Base-by-base conservation (phyloP, 1,140 invertebrate species). In the Megalonaias nervosa region DNA sequence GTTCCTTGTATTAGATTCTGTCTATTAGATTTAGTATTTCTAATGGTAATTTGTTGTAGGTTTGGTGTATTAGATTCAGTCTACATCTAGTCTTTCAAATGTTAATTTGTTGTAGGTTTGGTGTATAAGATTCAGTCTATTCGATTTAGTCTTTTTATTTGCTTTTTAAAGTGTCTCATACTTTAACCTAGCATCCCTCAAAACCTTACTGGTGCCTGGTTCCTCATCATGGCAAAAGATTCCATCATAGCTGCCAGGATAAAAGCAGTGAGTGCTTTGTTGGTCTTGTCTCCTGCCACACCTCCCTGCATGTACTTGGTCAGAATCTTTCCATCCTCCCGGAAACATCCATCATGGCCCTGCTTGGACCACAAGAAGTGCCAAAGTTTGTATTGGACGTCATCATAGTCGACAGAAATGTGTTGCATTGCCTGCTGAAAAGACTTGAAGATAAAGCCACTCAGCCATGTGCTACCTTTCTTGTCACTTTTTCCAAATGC, bases 391-490 rank as follows among this genome's bases (percentile, higher is more conserved):
- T 94, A 64, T 59, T 73, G 76, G 57, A 78, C 64, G 14, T 73
- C 64, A 65, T 78, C 73, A 17, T 91, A 82, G 74, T 97, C 96
- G 64, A 98, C 92, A 66, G 93, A 93, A 64, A 98, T 96, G 88
- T 94, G 95, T 56, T 93, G 91, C 67, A 93, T 91, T 3, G 96
- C 96, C 90, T 96, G 94, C 26, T 93, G 93, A 82, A 99, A 94
- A 57, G 96, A 96, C 80, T 96, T 94, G 0, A 94, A 94, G 1
- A 98, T 96, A 86, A 98, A 97, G 6, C 97, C 96, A 12, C 98
- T 99, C 74, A 99, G 92, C 97, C 97, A 99, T 21, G 97, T 96
- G 86, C 96, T 97, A 16, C 97, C 95, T 75, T 92, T 93, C 16
- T 93, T 90, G 87, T 98, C 95, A 31, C 55, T 68, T 14, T 60